These are phyloP conservation scores for Eristalis intricaria DNA, from an alignment of 2,888 invertebrate genomes.

Conservation along the genomic window DNA sequence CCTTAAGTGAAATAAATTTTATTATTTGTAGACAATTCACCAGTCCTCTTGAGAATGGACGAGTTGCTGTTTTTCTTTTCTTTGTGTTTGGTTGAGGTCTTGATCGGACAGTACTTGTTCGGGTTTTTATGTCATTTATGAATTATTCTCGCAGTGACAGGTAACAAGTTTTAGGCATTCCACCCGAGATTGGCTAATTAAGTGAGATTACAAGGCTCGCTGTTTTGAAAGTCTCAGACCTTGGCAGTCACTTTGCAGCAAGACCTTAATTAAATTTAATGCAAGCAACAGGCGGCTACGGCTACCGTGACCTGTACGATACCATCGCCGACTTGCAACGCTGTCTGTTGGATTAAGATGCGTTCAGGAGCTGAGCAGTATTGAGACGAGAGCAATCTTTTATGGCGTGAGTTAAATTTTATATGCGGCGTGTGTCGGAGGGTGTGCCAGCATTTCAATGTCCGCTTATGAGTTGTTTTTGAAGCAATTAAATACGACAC, in stretches of 20 bases:
- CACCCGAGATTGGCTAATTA: not conserved
- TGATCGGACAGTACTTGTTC: not conserved
- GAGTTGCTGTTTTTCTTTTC: not conserved
- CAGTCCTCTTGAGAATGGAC: not conserved
- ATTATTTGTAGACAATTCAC: not conserved
- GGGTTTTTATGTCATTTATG: not conserved
- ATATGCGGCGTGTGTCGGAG: no score
- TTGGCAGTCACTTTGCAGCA: not conserved
- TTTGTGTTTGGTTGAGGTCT: not conserved
- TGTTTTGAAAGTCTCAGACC: not conserved
- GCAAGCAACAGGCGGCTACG: not conserved
- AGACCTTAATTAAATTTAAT: not conserved
- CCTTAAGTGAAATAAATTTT: not conserved
- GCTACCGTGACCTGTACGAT: not conserved
- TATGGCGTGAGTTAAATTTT: no score
- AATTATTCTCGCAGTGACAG: not conserved
- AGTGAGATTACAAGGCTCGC: not conserved
- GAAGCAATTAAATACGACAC: no score
- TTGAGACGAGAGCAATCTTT: not conserved
- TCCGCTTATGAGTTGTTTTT: no score
- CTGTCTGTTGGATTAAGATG: not conserved
- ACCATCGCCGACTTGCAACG: not conserved
- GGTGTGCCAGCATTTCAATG: no score
- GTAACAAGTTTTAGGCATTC: not conserved
- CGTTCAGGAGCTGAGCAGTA: not conserved